These are phyloP conservation scores for Hetaerina titia DNA, from an alignment of 2,888 invertebrate species.

Conservation along the genomic window DNA sequence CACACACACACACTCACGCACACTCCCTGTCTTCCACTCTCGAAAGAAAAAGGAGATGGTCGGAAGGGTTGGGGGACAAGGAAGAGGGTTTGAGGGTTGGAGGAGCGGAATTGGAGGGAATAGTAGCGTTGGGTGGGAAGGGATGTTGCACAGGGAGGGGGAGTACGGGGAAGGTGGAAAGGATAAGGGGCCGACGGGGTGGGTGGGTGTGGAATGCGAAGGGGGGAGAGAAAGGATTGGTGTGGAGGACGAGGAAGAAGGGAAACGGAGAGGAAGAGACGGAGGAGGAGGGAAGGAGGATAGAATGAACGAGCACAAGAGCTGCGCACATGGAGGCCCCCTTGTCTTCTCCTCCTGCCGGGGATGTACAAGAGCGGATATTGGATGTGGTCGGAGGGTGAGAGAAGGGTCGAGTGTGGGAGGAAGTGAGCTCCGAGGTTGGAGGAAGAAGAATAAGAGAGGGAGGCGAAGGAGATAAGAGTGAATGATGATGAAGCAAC, in stretches of 20 bases:
- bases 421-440: background rate
- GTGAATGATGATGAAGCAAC: slow-evolving; percentile 9
- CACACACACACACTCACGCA: background rate
- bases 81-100: background rate
- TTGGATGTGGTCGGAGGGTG: slow-evolving; percentile 42
- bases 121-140: background rate
- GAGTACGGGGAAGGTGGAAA: background rate
- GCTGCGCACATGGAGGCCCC: slow-evolving; percentile 29
- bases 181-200: background rate
- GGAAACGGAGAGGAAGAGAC: slow-evolving; percentile 8
- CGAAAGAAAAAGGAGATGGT: slow-evolving; percentile 21
- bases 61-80: background rate
- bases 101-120: background rate
- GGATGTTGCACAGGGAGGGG: background rate
- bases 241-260: background rate
- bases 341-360: slow-evolving; percentile 30
- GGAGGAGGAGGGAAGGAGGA: slow-evolving; percentile 5
- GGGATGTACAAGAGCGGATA: slow-evolving; percentile 50
- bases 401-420: background rate
- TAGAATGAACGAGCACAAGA: background rate
- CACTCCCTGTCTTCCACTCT: background rate
- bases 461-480: background rate
- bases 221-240: background rate
- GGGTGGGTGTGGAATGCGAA: background rate
- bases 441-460: background rate